These are phyloP conservation scores for Heliangelus exortis DNA, from an alignment of 2,797 vertebrate species.

Conservation along the genomic window DNA sequence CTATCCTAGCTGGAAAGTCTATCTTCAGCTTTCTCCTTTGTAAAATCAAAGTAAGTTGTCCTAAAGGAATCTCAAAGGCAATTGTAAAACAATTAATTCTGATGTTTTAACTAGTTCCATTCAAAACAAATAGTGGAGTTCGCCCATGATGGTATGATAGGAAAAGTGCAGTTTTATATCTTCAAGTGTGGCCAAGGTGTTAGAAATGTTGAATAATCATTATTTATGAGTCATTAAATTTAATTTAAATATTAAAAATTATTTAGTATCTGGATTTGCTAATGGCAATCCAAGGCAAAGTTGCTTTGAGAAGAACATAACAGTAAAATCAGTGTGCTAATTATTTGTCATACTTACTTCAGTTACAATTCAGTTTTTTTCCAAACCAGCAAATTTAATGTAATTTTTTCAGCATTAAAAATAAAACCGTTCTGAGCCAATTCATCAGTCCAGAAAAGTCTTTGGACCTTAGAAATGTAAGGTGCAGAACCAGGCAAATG, in stretches of 20 bases:
- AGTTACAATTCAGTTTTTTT: background rate
- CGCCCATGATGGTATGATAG: background rate
- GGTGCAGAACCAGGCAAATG: background rate
- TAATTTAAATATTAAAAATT: background rate
- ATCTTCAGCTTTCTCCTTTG: background rate
- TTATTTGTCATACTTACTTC: background rate
- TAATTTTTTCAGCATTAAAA: background rate
- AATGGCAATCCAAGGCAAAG: background rate
- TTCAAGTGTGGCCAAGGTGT: background rate
- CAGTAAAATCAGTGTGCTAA: background rate
- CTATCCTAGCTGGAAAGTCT: background rate
- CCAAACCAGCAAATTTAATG: background rate
- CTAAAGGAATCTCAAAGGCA: background rate
- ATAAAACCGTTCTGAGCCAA: background rate
- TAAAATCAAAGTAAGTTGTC: background rate
- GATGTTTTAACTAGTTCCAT: background rate
- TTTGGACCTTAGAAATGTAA: background rate
- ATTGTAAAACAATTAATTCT: background rate
- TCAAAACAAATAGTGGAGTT: background rate
- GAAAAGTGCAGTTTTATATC: background rate
- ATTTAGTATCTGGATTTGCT: background rate
- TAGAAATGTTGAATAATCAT: background rate
- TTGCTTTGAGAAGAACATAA: background rate
- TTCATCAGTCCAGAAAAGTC: background rate
- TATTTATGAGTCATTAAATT: background rate